Percentiles rank a stretch among this genome's conserved stretches.
These are phyloP conservation scores for Benthosema pterotum DNA, from an alignment of 2,797 vertebrate genomes.

Conservation along the genomic window DNA sequence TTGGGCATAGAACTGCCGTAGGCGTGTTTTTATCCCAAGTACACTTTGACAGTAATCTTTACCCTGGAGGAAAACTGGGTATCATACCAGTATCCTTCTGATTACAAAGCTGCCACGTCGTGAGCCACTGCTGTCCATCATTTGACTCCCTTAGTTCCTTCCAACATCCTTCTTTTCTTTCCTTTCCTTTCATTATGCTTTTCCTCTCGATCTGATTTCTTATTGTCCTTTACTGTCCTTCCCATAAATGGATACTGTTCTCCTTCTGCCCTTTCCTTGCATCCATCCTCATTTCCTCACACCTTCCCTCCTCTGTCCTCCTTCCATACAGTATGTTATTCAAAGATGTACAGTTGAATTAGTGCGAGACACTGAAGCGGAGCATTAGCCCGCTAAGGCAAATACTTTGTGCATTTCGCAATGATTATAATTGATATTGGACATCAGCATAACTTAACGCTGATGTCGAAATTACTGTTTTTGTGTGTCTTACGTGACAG, in stretches of 20 bases:
- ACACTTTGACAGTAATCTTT: too few species aligned
- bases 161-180: background rate
- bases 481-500: conserved; percentile 14
- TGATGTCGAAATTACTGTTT: conserved; percentile 15
- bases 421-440: conserved; percentile 17
- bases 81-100: too few species aligned
- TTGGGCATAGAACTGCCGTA: too few species aligned
- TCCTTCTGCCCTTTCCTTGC: background rate
- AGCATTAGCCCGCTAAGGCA: background rate
- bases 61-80: too few species aligned
- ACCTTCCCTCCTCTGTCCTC: background rate
- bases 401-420: conserved; percentile 33
- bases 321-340: background rate
- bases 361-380: conserved; percentile 1
- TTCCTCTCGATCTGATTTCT: too few species aligned
- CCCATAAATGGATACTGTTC: background rate
- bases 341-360: conserved; percentile 6
- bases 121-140: background rate
- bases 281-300: background rate
- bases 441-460: conserved; percentile 17
- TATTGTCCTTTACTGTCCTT: background rate
- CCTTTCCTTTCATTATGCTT: background rate
- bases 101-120: too few species aligned
- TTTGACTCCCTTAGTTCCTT: background rate
- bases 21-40: too few species aligned